Evolutionary conservation across 2,113 vertebrate genomes (phyloP), one percentile per base, ranked within the genome.

Genomic region (Chrysemys picta): DNA sequence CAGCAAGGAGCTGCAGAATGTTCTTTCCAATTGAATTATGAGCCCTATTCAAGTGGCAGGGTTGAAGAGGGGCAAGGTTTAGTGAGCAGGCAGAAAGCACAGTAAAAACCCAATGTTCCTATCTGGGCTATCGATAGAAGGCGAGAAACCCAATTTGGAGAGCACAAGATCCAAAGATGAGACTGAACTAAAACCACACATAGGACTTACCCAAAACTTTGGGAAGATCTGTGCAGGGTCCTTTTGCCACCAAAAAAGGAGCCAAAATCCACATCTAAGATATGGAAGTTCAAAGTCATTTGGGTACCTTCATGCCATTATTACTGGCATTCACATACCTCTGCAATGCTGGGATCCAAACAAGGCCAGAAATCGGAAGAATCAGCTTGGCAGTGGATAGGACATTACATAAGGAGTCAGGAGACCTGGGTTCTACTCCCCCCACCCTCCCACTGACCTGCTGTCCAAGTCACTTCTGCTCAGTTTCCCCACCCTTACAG

Each of bases 31-130:
- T 91, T 4, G 80, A 75, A 12, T 0, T 2, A 35, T 59, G 5
- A 25, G 49, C 29, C 29, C 11, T 19, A 16, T 27, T 82, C 42
- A 82, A 76, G 13, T n/a, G 22, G 50, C 21, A 75, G 89, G 50
- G 47, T 13, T 7, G 38, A 45, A 57, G 19, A 85, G 13, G 31
- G 16, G 10, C 14, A 87, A 14, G 49, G 72, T 16, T 82, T 25
- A 10, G 27, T 45, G 65, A 84, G 52, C 17, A 84, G 14, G 0
- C 1, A 17, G 35, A 75, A 24, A 38, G 29, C 69, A 82, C 5
- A 0, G 12, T n/a, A 35, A 16, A 59, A 65, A 78, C 0, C 29
- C 29, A 0, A 0, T 1, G 4, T 22, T 27, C 22, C 8, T 42
- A 14, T 7, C 42, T 45, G 53, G 53, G 53, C 76, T 9, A 82